Evolutionary conservation across 1,140 invertebrate genomes (phyloP), one percentile per base, ranked within the genome.

Genomic region (Lepidurus couesii): DNA sequence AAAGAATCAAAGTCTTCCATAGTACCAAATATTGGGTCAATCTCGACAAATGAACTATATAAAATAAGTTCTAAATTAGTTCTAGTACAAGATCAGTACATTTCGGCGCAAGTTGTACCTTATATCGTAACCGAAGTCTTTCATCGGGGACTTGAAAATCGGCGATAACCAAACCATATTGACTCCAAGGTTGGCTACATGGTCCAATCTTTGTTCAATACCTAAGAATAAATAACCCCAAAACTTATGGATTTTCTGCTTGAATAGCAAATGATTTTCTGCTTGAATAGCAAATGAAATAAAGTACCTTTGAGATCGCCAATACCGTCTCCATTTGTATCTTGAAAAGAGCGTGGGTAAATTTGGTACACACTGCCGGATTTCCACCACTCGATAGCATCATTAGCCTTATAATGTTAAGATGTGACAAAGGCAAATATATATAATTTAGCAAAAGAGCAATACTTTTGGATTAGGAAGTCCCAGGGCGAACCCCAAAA

Each of bases 261-360:
- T n/a, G 42, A 75, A 42, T 21, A 42, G 10, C 5, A 1, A 74
- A 73, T 45, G 11, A 34, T 45, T 9, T 74, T 76, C 34, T 78
- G 5, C 1, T 47, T n/a, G 42, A 75, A 42, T 21, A 42, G 10
- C 5, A 1, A 74, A 73, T 45, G 11, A 34, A n/a, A n/a, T 73
- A 11, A 7, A 78, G 79, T 81, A 92, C 92, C 93, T 84, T 87
- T 86, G 42, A 94, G 82, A 85, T 94, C 93, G 5, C 93, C 92
- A 34, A 91, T 83, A 43, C 93, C 93, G 83, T 94, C 90, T 1
- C 88, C 90, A 83, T 93, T 87, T 75, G 88, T 89, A 82, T 95
- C 93, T 81, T 90, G 90, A 83, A 93, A 95, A 4, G 92, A 93
- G 76, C 91, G 85, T 0, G 91, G 91, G 83, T 94, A 93, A 73